A percentile compares a stretch with the other conserved stretches of the same genome.
Conservation (phyloP, 2,797 vertebrate genomes). For the Anolis apletophallus region DNA sequence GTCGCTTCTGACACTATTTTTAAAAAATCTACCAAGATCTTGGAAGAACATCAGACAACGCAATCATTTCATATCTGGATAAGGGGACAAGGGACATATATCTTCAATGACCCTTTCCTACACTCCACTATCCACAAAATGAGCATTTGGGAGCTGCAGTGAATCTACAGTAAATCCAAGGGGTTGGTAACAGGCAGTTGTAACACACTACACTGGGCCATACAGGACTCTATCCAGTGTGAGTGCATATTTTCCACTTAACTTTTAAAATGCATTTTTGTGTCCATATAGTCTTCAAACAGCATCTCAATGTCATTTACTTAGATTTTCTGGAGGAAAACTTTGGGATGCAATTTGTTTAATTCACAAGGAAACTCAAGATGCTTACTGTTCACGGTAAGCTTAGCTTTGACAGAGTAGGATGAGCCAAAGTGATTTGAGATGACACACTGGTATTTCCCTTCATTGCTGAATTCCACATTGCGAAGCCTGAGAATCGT, state of each 20-base stretch:
- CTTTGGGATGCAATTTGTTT: neutral
- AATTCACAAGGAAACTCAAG: conserved; percentile 31
- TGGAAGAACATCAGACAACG: too few relatives aligned
- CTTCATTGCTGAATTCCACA: conserved; percentile 92
- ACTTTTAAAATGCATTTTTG: neutral
- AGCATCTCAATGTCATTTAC: neutral
- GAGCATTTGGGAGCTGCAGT: too few relatives aligned
- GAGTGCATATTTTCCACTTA: neutral
- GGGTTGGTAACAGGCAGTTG: too few relatives aligned
- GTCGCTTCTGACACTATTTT: too few relatives aligned
- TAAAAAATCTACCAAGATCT: too few relatives aligned
- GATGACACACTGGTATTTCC: conserved; percentile 97
- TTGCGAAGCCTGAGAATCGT: conserved; percentile 88
- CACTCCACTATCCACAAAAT: too few relatives aligned
- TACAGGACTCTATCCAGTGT: too few relatives aligned
- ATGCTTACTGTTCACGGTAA: conserved; percentile 95
- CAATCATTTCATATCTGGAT: too few relatives aligned
- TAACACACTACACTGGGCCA: too few relatives aligned
- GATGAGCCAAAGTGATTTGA: conserved; percentile 98
- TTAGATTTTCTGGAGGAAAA: neutral
- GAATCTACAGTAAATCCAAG: too few relatives aligned
- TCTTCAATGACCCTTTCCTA: too few relatives aligned
- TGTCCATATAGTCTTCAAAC: neutral
- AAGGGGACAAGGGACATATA: too few relatives aligned
- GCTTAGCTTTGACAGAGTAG: conserved; percentile 95